Evolutionary conservation across 2,797 vertebrate species (phyloP).

Genomic region (Anguilla obscura): DNA sequence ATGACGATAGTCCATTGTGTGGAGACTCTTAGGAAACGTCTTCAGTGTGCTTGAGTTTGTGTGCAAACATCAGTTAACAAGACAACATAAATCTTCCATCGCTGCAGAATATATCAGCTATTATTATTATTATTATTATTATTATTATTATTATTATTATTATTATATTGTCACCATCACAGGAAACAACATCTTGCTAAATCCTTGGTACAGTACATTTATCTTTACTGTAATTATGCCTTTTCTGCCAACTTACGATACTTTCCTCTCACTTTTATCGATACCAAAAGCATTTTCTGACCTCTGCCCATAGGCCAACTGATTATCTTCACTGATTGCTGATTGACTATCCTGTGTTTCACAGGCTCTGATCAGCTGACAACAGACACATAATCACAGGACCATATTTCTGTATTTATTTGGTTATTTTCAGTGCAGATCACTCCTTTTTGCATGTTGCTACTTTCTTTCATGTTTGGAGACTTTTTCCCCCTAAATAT

Average conservation of each 20-base stretch:
- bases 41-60: slow-evolving; percentile 41
- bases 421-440: not conserved
- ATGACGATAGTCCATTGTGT: slow-evolving; percentile 69
- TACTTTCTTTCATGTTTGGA: not conserved
- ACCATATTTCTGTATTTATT: not conserved
- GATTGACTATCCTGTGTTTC: not conserved
- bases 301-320: not conserved
- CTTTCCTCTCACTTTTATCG: slow-evolving; percentile 17
- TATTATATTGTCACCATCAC: slow-evolving; percentile 35
- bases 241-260: slow-evolving; percentile 22
- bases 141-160: slow-evolving; percentile 32
- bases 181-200: slow-evolving; percentile 22
- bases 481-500: not conserved
- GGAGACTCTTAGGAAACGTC: slow-evolving; percentile 44
- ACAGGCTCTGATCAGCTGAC: not conserved
- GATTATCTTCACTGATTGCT: slow-evolving; percentile 1
- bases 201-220: slow-evolving; percentile 36
- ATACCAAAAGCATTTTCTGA: slow-evolving; percentile 23
- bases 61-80: slow-evolving; percentile 35
- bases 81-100: slow-evolving; percentile 42
- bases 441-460: slow-evolving; percentile 1
- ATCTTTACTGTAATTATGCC: slow-evolving; percentile 31
- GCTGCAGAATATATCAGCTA: slow-evolving; percentile 66
- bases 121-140: slow-evolving; percentile 55
- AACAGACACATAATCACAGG: not conserved